Evolutionary conservation across 2,888 invertebrate genomes (phyloP).

Genomic region (Mesorhabditis spiculigera): DNA sequence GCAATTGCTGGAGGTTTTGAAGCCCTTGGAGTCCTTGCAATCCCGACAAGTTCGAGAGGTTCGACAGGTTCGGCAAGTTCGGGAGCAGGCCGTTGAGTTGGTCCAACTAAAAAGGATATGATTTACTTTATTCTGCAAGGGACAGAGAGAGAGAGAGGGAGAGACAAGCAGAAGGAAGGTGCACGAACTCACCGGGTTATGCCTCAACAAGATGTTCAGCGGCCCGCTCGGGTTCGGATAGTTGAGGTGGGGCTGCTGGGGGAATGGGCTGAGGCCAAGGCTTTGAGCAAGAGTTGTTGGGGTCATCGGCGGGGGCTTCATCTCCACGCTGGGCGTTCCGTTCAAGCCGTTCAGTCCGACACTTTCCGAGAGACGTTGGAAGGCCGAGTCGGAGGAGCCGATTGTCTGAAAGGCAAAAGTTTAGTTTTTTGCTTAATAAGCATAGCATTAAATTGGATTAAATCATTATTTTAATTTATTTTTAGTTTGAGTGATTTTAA

Average conservation of each 20-base stretch:
- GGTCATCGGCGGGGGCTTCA: slow-evolving; percentile 7
- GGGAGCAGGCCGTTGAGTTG: slow-evolving; percentile 16
- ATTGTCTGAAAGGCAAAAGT: background rate
- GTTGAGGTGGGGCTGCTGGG: slow-evolving; percentile 27
- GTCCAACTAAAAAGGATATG: slow-evolving; percentile 14
- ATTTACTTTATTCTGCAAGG: too few relatives aligned
- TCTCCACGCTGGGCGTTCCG: slow-evolving; percentile 3
- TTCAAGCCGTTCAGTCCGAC: slow-evolving; percentile 9
- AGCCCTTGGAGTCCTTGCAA: too few relatives aligned
- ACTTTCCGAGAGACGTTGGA: background rate
- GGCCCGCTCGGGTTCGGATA: slow-evolving; percentile 20
- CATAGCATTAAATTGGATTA: too few relatives aligned
- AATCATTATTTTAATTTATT: too few relatives aligned
- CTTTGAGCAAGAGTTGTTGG: slow-evolving; percentile 20
- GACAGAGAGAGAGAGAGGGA: too few relatives aligned
- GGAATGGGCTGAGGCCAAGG: slow-evolving; percentile 27
- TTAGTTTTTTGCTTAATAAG: slow-evolving; percentile 10
- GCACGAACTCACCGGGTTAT: slow-evolving; percentile 22
- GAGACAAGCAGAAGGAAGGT: too few relatives aligned
- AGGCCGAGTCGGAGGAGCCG: slow-evolving; percentile 4
- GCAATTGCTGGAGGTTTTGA: too few relatives aligned
- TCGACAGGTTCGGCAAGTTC: background rate
- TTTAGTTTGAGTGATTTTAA: too few relatives aligned
- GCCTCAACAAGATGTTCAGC: slow-evolving; percentile 29
- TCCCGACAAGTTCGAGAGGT: too few relatives aligned